Conservation (phyloP, 2,888 invertebrate genomes). For the Conistra vaccinii region DNA sequence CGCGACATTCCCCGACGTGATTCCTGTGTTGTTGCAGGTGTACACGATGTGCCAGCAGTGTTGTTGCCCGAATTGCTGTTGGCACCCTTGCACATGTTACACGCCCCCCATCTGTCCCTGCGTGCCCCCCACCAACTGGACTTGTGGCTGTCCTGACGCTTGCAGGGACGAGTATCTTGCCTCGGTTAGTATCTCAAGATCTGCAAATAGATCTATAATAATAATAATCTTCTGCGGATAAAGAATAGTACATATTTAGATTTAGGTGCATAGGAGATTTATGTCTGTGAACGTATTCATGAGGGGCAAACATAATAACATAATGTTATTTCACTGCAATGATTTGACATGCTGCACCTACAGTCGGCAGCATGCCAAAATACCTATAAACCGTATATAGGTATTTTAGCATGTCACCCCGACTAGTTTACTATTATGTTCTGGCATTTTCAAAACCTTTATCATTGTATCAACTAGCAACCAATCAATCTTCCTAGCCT, state of each 20-base stretch:
- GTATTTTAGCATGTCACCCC: no score
- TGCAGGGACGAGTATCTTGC: constrained; percentile 85
- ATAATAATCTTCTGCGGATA: neutral
- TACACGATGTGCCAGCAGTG: constrained; percentile 86
- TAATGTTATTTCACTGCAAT: neutral
- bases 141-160: constrained; percentile 80
- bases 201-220: neutral
- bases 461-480: no score
- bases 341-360: neutral
- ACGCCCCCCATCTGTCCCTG: constrained; percentile 77
- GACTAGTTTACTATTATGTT: neutral
- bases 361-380: neutral
- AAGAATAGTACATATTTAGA: neutral
- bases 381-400: no score
- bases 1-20: no score
- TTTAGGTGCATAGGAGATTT: neutral
- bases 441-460: neutral
- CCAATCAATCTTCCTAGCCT: no score
- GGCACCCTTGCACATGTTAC: constrained; percentile 79
- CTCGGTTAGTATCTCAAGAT: constrained; percentile 72
- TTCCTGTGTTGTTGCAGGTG: constrained; percentile 76
- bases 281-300: neutral
- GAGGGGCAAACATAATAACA: neutral
- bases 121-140: constrained; percentile 84
- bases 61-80: constrained; percentile 74